Percentiles rank a stretch among this genome's conserved stretches.
Conservation (phyloP, 2,113 vertebrate genomes). For the Apodemus sylvaticus region DNA sequence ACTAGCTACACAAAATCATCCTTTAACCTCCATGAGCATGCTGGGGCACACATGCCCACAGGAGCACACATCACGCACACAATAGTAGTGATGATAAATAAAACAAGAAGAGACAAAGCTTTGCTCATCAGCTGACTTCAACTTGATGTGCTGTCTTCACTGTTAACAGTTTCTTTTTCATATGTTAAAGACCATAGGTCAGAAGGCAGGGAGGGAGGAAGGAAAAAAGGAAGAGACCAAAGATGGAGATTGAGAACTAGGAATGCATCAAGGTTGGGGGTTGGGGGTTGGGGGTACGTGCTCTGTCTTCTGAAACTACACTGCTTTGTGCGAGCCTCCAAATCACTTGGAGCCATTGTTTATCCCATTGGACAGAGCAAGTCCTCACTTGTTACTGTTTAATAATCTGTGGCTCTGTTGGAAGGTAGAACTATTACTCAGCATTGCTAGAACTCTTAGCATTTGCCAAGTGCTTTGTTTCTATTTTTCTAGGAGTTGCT, state of each 20-base stretch:
- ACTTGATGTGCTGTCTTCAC: conserved; percentile 44
- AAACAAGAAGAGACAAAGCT: not conserved
- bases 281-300: not conserved
- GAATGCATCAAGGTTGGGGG: not conserved
- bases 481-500: conserved; percentile 35
- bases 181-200: conserved; percentile 15
- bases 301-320: not conserved
- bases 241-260: not conserved
- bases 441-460: not conserved
- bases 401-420: conserved; percentile 48
- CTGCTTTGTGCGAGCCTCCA: not conserved
- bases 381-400: conserved; percentile 20
- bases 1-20: not conserved
- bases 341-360: not conserved
- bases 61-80: too few relatives aligned
- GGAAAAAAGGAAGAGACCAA: not conserved
- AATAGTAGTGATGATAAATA: not conserved
- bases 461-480: conserved; percentile 58
- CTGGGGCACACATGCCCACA: too few relatives aligned
- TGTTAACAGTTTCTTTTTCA: not conserved
- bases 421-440: conserved; percentile 36
- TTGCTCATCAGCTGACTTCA: conserved; percentile 42
- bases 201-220: not conserved
- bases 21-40: not conserved
- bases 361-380: conserved; percentile 25